phyloP scores from a whole-genome alignment of 2,113 vertebrate species.

The Pelvicachromis taeniatus region DNA sequence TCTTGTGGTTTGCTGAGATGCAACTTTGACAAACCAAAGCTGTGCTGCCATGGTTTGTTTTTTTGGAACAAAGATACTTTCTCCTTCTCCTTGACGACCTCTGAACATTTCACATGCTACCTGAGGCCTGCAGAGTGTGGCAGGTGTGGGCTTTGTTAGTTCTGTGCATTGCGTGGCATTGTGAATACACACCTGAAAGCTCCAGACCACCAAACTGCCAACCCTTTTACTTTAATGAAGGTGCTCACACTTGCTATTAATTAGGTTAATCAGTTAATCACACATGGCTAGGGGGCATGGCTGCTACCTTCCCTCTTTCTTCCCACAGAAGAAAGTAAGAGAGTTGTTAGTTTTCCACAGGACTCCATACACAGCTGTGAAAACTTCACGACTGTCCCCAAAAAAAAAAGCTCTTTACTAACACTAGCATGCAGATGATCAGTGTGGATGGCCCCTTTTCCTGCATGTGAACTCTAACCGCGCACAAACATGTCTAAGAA shows the following conservation, averaged over 20 bases:
- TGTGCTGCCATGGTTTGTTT: background rate
- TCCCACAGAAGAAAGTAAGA: background rate
- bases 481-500: background rate
- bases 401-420: background rate
- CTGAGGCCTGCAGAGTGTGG: background rate
- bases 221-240: background rate
- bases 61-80: background rate
- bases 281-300: background rate
- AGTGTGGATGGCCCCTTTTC: background rate
- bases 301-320: background rate
- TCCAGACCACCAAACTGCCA: background rate
- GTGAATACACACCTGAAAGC: background rate
- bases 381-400: background rate
- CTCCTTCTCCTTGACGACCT: background rate
- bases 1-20: background rate
- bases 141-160: background rate
- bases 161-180: background rate
- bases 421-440: background rate
- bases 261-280: background rate
- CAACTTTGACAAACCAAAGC: background rate
- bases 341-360: background rate
- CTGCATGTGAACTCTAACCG: background rate
- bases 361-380: background rate
- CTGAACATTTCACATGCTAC: background rate
- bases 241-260: background rate